A percentile compares a stretch with the other conserved stretches of the same genome.
Conservation (phyloP, 2,797 vertebrate genomes). For the Cyclura pinguis region DNA sequence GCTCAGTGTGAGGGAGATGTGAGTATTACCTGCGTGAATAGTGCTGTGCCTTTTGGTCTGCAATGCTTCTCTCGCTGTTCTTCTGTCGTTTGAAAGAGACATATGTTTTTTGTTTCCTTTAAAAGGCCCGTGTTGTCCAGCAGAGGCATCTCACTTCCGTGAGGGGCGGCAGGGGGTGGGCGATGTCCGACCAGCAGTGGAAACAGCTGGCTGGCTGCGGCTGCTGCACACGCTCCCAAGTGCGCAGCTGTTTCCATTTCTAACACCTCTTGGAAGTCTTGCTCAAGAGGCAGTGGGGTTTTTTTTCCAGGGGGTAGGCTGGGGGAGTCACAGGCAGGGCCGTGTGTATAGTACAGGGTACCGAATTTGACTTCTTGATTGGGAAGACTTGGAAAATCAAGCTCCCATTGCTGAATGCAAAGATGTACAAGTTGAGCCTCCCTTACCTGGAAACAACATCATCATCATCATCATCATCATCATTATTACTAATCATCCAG, state of each 20-base stretch:
- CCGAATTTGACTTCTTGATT: background rate
- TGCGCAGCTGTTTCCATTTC: slow-evolving; percentile 28
- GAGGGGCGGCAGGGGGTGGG: background rate
- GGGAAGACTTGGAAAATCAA: background rate
- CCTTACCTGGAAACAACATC: too few species aligned
- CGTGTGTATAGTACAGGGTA: background rate
- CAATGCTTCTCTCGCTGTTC: slow-evolving; percentile 70
- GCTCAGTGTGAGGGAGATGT: slow-evolving; percentile 98
- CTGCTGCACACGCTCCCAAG: slow-evolving; percentile 34
- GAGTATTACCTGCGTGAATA: slow-evolving; percentile 85
- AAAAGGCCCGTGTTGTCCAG: slow-evolving; percentile 45
- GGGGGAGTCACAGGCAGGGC: background rate
- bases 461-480: too few species aligned
- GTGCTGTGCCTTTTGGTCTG: slow-evolving; percentile 77
- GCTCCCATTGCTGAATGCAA: background rate
- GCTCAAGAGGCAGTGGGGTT: slow-evolving; percentile 38
- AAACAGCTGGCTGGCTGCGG: slow-evolving; percentile 6
- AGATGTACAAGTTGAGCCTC: background rate
- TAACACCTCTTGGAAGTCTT: slow-evolving; percentile 62
- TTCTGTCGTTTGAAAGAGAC: slow-evolving; percentile 47
- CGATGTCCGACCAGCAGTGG: slow-evolving; percentile 29
- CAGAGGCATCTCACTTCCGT: background rate
- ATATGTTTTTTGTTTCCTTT: background rate
- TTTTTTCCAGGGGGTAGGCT: too few species aligned
- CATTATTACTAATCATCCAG: too few species aligned